Conservation (phyloP, 2,888 invertebrate species). For the Laspeyria flexula region DNA sequence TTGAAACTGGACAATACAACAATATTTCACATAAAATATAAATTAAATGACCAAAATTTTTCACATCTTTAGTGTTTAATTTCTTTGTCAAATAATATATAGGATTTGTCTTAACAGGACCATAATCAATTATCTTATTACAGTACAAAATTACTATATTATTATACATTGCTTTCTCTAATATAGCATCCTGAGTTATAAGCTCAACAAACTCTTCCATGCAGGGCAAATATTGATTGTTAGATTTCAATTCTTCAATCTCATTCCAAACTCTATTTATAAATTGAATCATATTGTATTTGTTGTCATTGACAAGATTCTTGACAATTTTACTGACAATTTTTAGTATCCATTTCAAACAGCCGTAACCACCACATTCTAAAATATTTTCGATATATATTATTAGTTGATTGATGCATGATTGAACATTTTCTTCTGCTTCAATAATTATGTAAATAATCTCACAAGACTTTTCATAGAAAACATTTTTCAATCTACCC, state of each 20-base stretch:
- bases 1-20: slow-evolving; percentile 77
- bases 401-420: slow-evolving; percentile 46
- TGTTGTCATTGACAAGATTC: slow-evolving; percentile 39
- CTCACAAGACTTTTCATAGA: slow-evolving; percentile 71
- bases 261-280: slow-evolving; percentile 74
- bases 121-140: slow-evolving; percentile 71
- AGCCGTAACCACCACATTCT: slow-evolving; percentile 80
- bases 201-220: slow-evolving; percentile 72
- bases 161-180: slow-evolving; percentile 59
- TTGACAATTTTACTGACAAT: slow-evolving; percentile 64
- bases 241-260: slow-evolving; percentile 78
- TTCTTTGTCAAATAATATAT: slow-evolving; percentile 63
- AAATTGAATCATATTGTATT: slow-evolving; percentile 62
- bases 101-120: slow-evolving; percentile 64
- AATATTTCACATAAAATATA: slow-evolving; percentile 76
- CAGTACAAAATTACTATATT: slow-evolving; percentile 64
- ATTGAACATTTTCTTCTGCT: slow-evolving; percentile 29
- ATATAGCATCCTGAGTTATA: slow-evolving; percentile 60
- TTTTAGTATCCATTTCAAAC: slow-evolving; percentile 71
- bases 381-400: slow-evolving; percentile 63
- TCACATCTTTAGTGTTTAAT: slow-evolving; percentile 47
- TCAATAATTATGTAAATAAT: slow-evolving; percentile 53
- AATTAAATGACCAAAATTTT: slow-evolving; percentile 59
- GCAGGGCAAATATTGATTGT: slow-evolving; percentile 71
- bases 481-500: slow-evolving; percentile 66